phyloP scores from a whole-genome alignment of 2,888 invertebrate genomes.

The Lasius platythorax region DNA sequence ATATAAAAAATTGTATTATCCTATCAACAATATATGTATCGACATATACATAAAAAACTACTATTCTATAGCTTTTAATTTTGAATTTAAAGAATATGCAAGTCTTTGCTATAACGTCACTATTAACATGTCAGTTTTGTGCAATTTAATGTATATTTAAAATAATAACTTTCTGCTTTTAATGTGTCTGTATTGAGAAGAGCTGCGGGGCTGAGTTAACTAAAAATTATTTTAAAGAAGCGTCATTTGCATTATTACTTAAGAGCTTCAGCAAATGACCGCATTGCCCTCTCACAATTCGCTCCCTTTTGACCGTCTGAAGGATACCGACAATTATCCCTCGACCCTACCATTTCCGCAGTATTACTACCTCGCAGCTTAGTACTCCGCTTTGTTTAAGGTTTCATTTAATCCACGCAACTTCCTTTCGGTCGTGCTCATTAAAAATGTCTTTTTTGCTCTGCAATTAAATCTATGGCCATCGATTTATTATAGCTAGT shows the following conservation, averaged over 20 bases:
- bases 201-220: not conserved
- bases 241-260: conserved; percentile 33
- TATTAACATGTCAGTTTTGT: not conserved
- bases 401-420: conserved; percentile 42
- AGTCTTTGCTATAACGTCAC: no score
- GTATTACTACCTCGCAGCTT: conserved; percentile 24
- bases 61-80: no score
- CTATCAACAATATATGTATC: no score
- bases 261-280: conserved; percentile 27
- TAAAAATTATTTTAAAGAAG: conserved; percentile 1
- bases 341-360: conserved; percentile 38
- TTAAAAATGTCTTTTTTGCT: not conserved
- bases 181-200: not conserved
- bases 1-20: no score
- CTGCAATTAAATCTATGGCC: not conserved
- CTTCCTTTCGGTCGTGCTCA: conserved; percentile 14
- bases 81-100: no score
- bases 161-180: not conserved
- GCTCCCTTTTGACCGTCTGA: conserved; percentile 23
- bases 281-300: not conserved
- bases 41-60: no score
- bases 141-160: not conserved
- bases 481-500: not conserved
- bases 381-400: conserved; percentile 30
- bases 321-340: conserved; percentile 50